Conservation (phyloP, 2,888 invertebrate species). For the Lathronympha strigana region DNA sequence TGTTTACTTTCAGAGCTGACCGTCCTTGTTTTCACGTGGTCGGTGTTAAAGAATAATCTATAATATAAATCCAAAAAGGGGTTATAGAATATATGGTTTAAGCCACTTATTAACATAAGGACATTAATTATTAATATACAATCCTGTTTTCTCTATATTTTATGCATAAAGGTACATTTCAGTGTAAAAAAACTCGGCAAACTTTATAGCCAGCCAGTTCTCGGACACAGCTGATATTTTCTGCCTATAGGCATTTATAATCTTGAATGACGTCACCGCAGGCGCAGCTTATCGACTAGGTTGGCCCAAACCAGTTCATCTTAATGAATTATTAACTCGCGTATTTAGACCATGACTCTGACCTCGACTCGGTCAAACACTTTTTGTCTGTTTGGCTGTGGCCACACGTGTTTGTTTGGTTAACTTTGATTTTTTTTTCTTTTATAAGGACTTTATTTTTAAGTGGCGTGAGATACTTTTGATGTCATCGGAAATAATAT, state of each 20-base stretch:
- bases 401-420: constrained; percentile 41
- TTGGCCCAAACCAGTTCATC: constrained; percentile 17
- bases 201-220: not conserved
- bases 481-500: constrained; percentile 20
- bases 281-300: constrained; percentile 16
- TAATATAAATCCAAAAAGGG: no score
- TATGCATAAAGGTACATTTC: not conserved
- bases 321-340: constrained; percentile 29
- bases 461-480: constrained; percentile 34
- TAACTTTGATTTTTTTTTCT: constrained; percentile 12
- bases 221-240: constrained; percentile 13
- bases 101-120: no score
- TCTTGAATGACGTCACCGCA: constrained; percentile 7
- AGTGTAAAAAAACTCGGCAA: not conserved
- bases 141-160: no score
- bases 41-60: no score
- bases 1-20: no score
- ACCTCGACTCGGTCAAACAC: constrained; percentile 56
- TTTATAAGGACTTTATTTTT: constrained; percentile 7
- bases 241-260: constrained; percentile 10
- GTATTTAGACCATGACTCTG: constrained; percentile 49
- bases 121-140: no score
- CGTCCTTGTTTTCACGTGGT: no score
- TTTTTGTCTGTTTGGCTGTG: constrained; percentile 50
- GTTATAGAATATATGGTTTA: no score